Evolutionary conservation across 2,888 invertebrate species (phyloP).

Genomic region (Yponomeuta cagnagella): DNA sequence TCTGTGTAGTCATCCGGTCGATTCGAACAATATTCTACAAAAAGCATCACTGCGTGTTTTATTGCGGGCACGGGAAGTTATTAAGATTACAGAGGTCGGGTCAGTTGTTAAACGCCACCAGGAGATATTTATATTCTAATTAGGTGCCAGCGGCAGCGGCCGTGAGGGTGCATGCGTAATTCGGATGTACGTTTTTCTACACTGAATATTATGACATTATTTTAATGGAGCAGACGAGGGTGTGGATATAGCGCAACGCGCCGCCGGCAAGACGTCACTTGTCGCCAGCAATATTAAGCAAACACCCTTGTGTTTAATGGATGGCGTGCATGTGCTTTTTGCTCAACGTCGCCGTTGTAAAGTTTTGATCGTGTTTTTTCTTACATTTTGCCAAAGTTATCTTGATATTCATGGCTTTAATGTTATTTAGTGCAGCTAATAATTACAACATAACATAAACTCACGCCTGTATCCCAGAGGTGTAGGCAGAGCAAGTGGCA

Average conservation of each 20-base stretch:
- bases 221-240: conserved; percentile 38
- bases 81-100: conserved; percentile 59
- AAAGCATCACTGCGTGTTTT: neutral
- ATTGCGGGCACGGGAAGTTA: conserved; percentile 38
- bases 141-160: conserved; percentile 56
- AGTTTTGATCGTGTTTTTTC: neutral
- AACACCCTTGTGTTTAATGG: conserved; percentile 7
- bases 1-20: neutral
- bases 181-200: conserved; percentile 46
- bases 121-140: conserved; percentile 68
- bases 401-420: neutral
- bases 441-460: neutral
- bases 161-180: conserved; percentile 65
- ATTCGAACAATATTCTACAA: too few species aligned
- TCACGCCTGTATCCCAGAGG: too few species aligned
- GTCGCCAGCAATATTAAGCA: conserved; percentile 1
- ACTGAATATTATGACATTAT: conserved; percentile 56
- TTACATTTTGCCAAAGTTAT: neutral
- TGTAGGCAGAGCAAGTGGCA: too few species aligned
- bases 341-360: neutral
- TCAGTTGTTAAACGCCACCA: conserved; percentile 58
- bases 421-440: neutral
- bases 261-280: conserved; percentile 20
- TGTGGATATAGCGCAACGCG: conserved; percentile 19
- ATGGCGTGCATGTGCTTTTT: neutral